A percentile compares a stretch with the other conserved stretches of the same genome.
phyloP scores from a whole-genome alignment of 2,888 invertebrate genomes.

The Isoperla grammatica region DNA sequence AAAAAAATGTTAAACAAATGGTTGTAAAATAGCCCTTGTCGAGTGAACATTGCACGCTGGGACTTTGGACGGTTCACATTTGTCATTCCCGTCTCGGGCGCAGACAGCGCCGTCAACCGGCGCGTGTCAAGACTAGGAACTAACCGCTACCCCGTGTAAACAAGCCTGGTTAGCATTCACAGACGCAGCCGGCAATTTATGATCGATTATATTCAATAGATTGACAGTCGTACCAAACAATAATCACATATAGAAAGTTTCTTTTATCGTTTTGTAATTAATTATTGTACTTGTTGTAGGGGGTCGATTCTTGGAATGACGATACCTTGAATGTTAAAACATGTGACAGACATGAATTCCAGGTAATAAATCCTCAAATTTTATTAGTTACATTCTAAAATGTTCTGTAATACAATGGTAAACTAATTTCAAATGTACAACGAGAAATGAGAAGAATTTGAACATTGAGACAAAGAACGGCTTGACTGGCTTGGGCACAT shows the following conservation, averaged over 20 bases:
- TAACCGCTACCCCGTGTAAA: not conserved
- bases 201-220: slow-evolving; percentile 2
- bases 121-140: slow-evolving; percentile 1
- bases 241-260: slow-evolving; percentile 4
- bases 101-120: not conserved
- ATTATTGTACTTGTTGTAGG: not conserved
- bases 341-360: too few species aligned
- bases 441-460: too few species aligned
- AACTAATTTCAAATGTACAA: too few species aligned
- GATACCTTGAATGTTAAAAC: too few species aligned
- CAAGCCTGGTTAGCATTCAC: slow-evolving; percentile 6
- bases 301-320: slow-evolving; percentile 13
- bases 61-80: slow-evolving; percentile 4
- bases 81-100: slow-evolving; percentile 9
- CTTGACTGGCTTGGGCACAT: too few species aligned
- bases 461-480: too few species aligned
- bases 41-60: not conserved
- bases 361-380: too few species aligned
- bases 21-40: not conserved
- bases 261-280: not conserved
- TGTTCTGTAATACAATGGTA: too few species aligned
- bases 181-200: slow-evolving; percentile 5
- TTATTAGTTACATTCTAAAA: too few species aligned
- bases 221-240: not conserved
- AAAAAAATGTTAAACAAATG: not conserved